Percentiles rank a stretch among this genome's conserved stretches.
Conservation (phyloP, 2,113 vertebrate genomes). For the Phylloscopus trochilus region DNA sequence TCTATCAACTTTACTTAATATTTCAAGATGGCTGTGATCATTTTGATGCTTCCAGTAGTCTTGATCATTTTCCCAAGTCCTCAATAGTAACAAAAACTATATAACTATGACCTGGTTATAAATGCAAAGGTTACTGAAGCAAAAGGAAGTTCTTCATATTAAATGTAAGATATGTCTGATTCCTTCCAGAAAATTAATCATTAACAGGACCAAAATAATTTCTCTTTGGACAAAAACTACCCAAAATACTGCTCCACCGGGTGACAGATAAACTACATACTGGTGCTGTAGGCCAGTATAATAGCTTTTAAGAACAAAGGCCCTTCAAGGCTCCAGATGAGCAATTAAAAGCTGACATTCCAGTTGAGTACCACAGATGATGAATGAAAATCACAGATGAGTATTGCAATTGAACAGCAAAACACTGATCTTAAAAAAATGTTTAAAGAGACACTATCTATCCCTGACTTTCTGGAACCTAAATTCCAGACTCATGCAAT, state of each 20-base stretch:
- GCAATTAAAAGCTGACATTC: slow-evolving; percentile 16
- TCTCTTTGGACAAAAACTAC: background rate
- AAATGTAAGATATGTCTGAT: background rate
- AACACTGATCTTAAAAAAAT: background rate
- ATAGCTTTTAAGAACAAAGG: slow-evolving; percentile 27
- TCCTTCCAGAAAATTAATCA: background rate
- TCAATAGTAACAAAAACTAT: background rate
- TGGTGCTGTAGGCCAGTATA: background rate
- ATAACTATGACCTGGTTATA: background rate
- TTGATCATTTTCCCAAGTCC: background rate
- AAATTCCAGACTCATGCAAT: background rate
- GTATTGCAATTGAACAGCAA: background rate
- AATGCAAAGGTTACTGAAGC: background rate
- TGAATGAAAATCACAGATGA: slow-evolving; percentile 28
- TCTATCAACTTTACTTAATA: background rate
- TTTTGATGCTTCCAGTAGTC: background rate
- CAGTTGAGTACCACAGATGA: slow-evolving; percentile 1
- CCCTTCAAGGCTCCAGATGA: background rate
- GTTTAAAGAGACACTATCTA: background rate
- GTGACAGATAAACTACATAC: background rate
- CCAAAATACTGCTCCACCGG: background rate
- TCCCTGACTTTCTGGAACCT: background rate
- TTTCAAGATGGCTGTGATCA: background rate
- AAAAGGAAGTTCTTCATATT: background rate
- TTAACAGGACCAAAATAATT: background rate